Evolutionary conservation across 2,797 vertebrate genomes (phyloP).

Genomic region (Carduelis carduelis): DNA sequence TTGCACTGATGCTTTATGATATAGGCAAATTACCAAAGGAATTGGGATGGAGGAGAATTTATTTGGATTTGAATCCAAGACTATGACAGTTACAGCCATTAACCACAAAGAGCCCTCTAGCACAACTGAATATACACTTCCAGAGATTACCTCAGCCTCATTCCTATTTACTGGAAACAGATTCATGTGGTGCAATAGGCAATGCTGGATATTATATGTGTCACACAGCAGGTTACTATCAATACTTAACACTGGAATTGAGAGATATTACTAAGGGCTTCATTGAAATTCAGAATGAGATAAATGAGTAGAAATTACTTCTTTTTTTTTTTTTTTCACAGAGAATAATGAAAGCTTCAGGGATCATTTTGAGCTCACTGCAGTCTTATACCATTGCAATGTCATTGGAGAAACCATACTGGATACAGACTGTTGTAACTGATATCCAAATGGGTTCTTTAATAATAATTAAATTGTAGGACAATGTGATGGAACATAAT

Average conservation of each 20-base stretch:
- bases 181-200: not conserved
- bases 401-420: not conserved
- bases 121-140: not conserved
- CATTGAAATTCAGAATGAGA: conserved; percentile 27
- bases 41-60: not conserved
- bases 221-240: not conserved
- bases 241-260: conserved; percentile 18
- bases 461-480: conserved; percentile 6
- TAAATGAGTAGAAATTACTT: not conserved
- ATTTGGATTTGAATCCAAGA: not conserved
- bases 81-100: not conserved
- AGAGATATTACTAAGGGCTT: not conserved
- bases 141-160: not conserved
- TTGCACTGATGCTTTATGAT: not conserved
- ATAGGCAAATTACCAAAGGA: not conserved
- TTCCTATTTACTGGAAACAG: not conserved
- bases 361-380: not conserved
- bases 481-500: not conserved
- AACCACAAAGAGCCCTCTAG: not conserved
- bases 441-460: not conserved
- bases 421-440: not conserved
- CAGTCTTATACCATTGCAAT: not conserved
- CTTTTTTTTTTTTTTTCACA: not conserved
- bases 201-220: not conserved
- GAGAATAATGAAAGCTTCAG: not conserved